phyloP scores from a whole-genome alignment of 2,797 vertebrate genomes.

The Helicolenus hilgendorfi region DNA sequence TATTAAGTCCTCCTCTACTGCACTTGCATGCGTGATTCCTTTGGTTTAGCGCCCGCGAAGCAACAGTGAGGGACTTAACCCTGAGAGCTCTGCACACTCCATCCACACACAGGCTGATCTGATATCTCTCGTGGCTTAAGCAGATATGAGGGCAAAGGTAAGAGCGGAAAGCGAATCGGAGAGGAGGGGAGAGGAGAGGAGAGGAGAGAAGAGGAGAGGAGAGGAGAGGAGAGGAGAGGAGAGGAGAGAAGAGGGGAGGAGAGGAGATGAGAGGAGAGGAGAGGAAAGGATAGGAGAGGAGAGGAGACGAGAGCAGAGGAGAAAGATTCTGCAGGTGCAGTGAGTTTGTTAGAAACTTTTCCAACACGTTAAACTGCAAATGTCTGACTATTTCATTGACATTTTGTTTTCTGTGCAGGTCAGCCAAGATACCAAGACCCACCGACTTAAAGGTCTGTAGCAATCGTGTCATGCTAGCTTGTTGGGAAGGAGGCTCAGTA shows the following conservation, averaged over 20 bases:
- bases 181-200: not conserved
- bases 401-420: not conserved
- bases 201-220: not conserved
- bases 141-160: constrained; percentile 73
- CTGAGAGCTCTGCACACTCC: constrained; percentile 67
- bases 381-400: not conserved
- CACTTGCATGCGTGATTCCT: constrained; percentile 87
- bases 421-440: not conserved
- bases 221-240: not conserved
- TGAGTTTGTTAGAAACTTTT: constrained; percentile 10
- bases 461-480: too few relatives aligned
- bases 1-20: constrained; percentile 90
- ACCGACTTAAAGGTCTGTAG: too few relatives aligned
- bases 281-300: not conserved
- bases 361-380: not conserved
- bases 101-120: constrained; percentile 73
- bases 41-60: constrained; percentile 75
- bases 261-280: not conserved
- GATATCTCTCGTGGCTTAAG: constrained; percentile 74
- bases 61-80: constrained; percentile 88
- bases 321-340: not conserved
- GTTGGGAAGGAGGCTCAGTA: too few relatives aligned
- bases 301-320: not conserved
- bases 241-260: not conserved
- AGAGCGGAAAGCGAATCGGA: not conserved